Base-by-base conservation (phyloP, 2,113 vertebrate species). In the Callipepla californica region DNA sequence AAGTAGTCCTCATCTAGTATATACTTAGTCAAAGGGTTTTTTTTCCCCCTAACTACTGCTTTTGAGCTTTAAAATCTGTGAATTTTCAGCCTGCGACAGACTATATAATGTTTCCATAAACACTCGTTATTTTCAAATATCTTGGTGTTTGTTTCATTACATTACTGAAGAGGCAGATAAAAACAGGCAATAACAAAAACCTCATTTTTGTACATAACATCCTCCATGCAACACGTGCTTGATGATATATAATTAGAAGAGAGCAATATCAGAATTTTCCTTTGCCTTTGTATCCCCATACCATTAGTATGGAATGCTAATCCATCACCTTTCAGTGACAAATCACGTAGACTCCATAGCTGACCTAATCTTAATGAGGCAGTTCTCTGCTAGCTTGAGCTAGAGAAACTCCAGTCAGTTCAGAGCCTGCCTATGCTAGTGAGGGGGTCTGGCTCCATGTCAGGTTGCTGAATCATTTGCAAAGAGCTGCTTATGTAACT, bases 321-420 rank as follows among this genome's bases (percentile, higher is more conserved):
- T 92, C 79, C 85, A 92, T 91, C 94, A 94, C 82, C 80, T 66
- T 70, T 61, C 57, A 58, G 65, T 68, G 85, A 77, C 90, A 91
- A 11, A 20, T 34, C 94, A 87, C 0, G 0, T 21, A 91, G 87
- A 83, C 61, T 32, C 34, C 53, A 78, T 4, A 91, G 44, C 61
- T 90, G 45, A 94, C 44, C 55, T 89, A 38, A 85, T 59, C 86
- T 92, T 93, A 91, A 82, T 25, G 68, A 92, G 92, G 81, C 61
- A 26, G 73, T 68, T 93, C 87, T 92, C 79, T 69, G 65, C 91
- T 92, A 80, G 68, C 73, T 90, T 75, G 40, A 90, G 57, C 82
- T 92, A 85, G 89, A 83, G 57, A 67, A 93, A 89, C 72, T 85
- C 81, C 65, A 70, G 61, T 87, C 47, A 83, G 62, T 94, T 92